phyloP scores from a whole-genome alignment of 2,113 vertebrate genomes.

The Amblyopsis rosae region DNA sequence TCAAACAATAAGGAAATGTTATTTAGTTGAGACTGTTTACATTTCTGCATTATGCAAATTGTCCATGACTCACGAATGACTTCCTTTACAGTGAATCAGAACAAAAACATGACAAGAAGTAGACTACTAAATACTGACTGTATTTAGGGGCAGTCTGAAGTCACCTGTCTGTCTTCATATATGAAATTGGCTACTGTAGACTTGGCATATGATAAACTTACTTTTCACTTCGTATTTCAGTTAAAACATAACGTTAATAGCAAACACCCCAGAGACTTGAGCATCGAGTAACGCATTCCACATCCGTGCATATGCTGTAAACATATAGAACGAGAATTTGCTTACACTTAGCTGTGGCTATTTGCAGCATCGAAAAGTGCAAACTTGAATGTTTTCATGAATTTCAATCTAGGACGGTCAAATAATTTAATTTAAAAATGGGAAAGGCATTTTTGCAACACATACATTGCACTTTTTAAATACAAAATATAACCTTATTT shows the following conservation, averaged over 20 bases:
- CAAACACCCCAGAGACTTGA: not conserved
- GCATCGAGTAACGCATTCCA: conserved; percentile 3
- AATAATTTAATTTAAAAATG: too few species aligned
- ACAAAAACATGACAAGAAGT: too few species aligned
- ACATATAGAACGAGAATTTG: not conserved
- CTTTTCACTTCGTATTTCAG: conserved; percentile 13
- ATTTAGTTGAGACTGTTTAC: not conserved
- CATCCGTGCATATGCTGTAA: not conserved
- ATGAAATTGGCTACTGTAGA: not conserved
- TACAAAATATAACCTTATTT: too few species aligned
- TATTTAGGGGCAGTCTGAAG: conserved; percentile 1
- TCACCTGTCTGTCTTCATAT: conserved; percentile 24
- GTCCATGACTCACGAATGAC: conserved; percentile 69
- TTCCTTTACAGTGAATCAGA: conserved; percentile 54
- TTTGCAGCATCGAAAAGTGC: not conserved
- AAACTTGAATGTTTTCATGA: not conserved
- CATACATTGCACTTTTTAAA: too few species aligned
- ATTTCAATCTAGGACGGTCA: too few species aligned
- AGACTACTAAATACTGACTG: too few species aligned
- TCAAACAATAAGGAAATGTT: too few species aligned
- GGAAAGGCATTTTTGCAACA: too few species aligned
- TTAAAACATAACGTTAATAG: conserved; percentile 13
- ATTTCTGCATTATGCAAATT: not conserved
- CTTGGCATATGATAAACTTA: not conserved
- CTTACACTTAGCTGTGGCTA: not conserved